These are phyloP conservation scores for Nannobrachium achirus DNA, from an alignment of 2,113 vertebrate species.

Conservation along the genomic window DNA sequence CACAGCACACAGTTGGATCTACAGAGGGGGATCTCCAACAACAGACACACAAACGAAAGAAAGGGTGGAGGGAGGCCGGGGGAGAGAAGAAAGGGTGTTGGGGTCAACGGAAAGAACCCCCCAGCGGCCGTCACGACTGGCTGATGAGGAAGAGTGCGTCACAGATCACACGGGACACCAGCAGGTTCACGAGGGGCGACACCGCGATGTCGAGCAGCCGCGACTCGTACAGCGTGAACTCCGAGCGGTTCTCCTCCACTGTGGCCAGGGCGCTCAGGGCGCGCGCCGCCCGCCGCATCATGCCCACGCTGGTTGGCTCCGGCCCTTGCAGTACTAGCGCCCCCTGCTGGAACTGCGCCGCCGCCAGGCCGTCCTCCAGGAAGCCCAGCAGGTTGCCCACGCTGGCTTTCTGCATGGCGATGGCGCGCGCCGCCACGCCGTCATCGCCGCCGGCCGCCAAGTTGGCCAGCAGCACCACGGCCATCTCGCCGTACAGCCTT, in stretches of 20 bases:
- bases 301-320: constrained; percentile 99
- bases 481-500: constrained; percentile 98
- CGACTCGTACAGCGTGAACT: constrained; percentile 98
- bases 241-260: constrained; percentile 97
- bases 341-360: constrained; percentile 97
- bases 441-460: constrained; percentile 97
- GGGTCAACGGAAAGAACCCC: constrained; percentile 49
- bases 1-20: neutral
- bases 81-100: constrained; percentile 48
- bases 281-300: constrained; percentile 97
- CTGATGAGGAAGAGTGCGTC: constrained; percentile 99
- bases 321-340: constrained; percentile 89
- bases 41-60: constrained; percentile 71
- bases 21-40: too few species aligned
- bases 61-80: constrained; percentile 30
- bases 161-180: constrained; percentile 99
- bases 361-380: constrained; percentile 97
- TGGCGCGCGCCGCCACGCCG: constrained; percentile 91
- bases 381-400: too few species aligned
- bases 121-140: constrained; percentile 98
- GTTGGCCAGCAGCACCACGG: constrained; percentile 96
- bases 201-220: constrained; percentile 99
- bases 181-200: constrained; percentile 96
- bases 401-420: constrained; percentile 95
- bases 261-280: constrained; percentile 96